Evolutionary conservation across 2,797 vertebrate species (phyloP), one percentile per base, ranked within the genome.

Genomic region (Pitangus sulphuratus): DNA sequence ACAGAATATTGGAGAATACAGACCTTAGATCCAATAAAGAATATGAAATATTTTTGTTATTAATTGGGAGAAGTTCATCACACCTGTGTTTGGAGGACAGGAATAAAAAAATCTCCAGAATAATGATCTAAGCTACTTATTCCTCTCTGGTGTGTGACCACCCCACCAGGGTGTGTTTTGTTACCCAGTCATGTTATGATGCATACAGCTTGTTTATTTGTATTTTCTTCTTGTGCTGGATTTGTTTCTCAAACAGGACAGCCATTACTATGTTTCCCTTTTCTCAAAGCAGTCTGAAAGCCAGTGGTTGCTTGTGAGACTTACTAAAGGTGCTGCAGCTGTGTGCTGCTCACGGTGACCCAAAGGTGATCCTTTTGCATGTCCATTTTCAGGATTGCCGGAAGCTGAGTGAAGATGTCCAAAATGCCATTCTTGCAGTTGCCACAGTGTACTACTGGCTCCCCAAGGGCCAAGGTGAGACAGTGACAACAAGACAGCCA

Each of bases 381-480:
- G 1, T 74, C 25, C 5, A 0, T 54, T 81, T 90, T 42, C 93
- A 99, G 99, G 98, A 98, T 39, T 98, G 95, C 68, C 98, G 90
- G 91, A 98, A 94, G 80, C 89, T 99, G 76, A 94, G 98, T 12
- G 98, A 98, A 39, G 98, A 97, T 53, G 96, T 98, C 76, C 96
- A 97, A 93, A 98, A 98, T 95, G 98, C 98, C 5, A 72, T 98
- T 45, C 96, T 99, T 78, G 97, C 98, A 50, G 90, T 99, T 81
- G 98, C 98, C 37, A 98, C 98, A 1, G 97, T 98, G 14, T 99
- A 98, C 83, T 99, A 98, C 97, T 99, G 98, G 97, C 97, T 99
- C 8, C 99, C 99, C 4, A 99, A 99, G 97, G 98, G 98, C 77
- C 98, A 98, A 98, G 99, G 99, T 99, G 98, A 98, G 97, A 31